These are phyloP conservation scores for Dicyrtomina minuta DNA, from an alignment of 2,888 invertebrate species.

Conservation along the genomic window DNA sequence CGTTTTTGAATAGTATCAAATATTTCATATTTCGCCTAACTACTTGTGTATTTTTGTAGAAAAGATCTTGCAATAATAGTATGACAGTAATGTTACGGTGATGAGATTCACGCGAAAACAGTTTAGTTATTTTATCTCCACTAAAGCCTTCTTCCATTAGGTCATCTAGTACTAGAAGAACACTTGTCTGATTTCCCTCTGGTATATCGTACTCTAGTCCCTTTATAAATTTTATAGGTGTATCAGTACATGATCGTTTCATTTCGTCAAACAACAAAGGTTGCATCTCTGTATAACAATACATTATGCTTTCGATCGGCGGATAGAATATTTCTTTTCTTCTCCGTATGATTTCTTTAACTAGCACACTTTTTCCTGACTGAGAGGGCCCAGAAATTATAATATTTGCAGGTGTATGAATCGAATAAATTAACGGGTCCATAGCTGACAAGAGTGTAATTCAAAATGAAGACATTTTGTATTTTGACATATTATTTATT, in stretches of 20 bases:
- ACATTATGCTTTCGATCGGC: not conserved
- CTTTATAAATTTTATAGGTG: not conserved
- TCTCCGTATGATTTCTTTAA: not conserved
- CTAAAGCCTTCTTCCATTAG: not conserved
- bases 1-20: not conserved
- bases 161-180: not conserved
- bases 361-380: conserved; percentile 3
- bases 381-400: not conserved
- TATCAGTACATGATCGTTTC: not conserved
- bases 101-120: not conserved
- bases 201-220: not conserved
- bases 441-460: too few species aligned
- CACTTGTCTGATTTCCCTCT: not conserved
- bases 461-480: too few species aligned
- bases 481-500: too few species aligned
- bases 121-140: not conserved
- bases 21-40: not conserved
- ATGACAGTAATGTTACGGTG: not conserved
- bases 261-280: not conserved
- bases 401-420: not conserved
- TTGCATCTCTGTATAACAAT: not conserved
- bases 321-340: not conserved
- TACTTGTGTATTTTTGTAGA: not conserved
- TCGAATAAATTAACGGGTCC: conserved; percentile 2
- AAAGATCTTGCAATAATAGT: not conserved